phyloP scores from a whole-genome alignment of 2,888 invertebrate genomes.

The Isoperla grammatica region DNA sequence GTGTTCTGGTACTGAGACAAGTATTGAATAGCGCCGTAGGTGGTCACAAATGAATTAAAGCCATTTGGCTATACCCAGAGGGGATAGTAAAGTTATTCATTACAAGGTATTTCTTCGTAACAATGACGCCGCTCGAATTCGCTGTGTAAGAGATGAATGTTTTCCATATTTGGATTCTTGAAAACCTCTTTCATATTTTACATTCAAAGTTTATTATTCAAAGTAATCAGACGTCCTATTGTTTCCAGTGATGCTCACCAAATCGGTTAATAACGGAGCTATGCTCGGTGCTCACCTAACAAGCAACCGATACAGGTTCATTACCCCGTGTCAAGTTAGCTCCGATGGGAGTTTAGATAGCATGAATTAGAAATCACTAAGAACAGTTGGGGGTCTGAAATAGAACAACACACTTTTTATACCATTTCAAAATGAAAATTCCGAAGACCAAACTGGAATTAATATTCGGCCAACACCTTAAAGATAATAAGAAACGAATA shows the following conservation, averaged over 20 bases:
- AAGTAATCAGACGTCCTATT: conserved; percentile 21
- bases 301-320: too few relatives aligned
- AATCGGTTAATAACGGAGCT: conserved; percentile 18
- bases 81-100: too few relatives aligned
- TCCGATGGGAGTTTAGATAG: neutral
- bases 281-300: neutral
- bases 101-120: too few relatives aligned
- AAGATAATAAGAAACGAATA: conserved; percentile 15
- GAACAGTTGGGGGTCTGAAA: conserved; percentile 23
- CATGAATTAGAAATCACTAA: conserved; percentile 22
- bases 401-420: conserved; percentile 17
- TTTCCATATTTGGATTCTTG: conserved; percentile 19
- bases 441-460: conserved; percentile 4
- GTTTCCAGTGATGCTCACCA: conserved; percentile 20
- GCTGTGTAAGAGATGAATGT: conserved; percentile 13
- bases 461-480: conserved; percentile 14
- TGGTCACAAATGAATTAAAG: neutral
- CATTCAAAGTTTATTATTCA: conserved; percentile 20
- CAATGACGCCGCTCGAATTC: neutral
- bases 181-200: conserved; percentile 17
- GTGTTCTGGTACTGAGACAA: neutral
- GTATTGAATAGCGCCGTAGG: neutral
- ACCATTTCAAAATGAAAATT: conserved; percentile 13
- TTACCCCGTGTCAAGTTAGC: neutral
- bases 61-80: neutral